These are phyloP conservation scores for Brachyopa scutellaris DNA, from an alignment of 2,888 invertebrate species.

Conservation along the genomic window DNA sequence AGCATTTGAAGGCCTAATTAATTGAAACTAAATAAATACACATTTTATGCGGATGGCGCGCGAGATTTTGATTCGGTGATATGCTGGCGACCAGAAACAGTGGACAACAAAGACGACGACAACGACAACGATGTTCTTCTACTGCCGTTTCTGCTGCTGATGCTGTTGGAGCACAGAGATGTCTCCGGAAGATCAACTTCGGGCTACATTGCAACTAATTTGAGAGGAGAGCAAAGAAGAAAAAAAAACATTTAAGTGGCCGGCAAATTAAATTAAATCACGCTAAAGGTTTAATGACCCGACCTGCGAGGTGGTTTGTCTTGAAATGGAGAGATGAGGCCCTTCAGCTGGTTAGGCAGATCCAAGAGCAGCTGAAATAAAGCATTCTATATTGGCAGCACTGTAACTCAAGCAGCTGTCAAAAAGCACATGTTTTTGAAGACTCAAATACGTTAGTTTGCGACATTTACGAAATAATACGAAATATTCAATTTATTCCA, in stretches of 20 bases:
- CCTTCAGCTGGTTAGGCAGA: not conserved
- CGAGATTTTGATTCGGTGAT: conserved; percentile 70
- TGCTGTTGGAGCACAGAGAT: conserved; percentile 34
- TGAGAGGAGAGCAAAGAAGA: conserved; percentile 66
- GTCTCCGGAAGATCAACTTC: conserved; percentile 64
- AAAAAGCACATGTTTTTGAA: no score
- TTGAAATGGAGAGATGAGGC: not conserved
- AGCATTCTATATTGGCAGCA: no score
- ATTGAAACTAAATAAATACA: conserved; percentile 82
- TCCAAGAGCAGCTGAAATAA: no score
- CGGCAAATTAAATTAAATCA: conserved; percentile 70
- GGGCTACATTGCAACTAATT: conserved; percentile 71
- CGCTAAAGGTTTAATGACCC: conserved; percentile 56
- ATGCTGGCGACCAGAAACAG: conserved; percentile 64
- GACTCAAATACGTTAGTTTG: no score
- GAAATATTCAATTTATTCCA: no score
- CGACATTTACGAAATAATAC: no score
- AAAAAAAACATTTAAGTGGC: conserved; percentile 72
- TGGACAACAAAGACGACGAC: conserved; percentile 32
- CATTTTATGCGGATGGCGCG: conserved; percentile 75
- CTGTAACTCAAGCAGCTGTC: no score
- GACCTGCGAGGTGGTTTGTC: not conserved
- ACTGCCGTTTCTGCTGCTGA: conserved; percentile 2
- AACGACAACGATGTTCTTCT: conserved; percentile 37
- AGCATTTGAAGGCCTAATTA: conserved; percentile 82